Evolutionary conservation across 2,888 invertebrate genomes (phyloP).

Genomic region (Oeneis ivallda): DNA sequence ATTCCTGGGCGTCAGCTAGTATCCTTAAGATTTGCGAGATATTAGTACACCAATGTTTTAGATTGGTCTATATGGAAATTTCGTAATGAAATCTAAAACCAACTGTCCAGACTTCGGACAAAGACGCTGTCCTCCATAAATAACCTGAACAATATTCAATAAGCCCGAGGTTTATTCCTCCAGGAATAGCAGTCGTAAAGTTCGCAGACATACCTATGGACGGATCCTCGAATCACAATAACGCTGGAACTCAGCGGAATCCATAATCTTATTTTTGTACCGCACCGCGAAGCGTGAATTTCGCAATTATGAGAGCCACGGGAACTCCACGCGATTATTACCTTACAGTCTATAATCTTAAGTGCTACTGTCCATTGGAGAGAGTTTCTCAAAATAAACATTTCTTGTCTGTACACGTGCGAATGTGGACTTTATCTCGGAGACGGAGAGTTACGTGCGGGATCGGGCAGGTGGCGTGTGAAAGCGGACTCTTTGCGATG

Average conservation of each 20-base stretch:
- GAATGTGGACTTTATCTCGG: slow-evolving; percentile 78
- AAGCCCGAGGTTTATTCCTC: slow-evolving; percentile 76
- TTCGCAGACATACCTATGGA: slow-evolving; percentile 78
- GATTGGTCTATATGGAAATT: too few relatives aligned
- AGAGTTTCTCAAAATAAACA: slow-evolving; percentile 76
- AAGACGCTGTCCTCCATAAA: slow-evolving; percentile 76
- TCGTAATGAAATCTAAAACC: slow-evolving; percentile 36
- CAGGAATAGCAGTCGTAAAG: slow-evolving; percentile 79
- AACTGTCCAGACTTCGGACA: slow-evolving; percentile 54
- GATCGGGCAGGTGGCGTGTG: slow-evolving; percentile 61
- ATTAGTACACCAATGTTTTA: not conserved
- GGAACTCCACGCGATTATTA: slow-evolving; percentile 54
- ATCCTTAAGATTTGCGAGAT: not conserved
- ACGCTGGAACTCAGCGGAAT: slow-evolving; percentile 79
- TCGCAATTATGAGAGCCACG: slow-evolving; percentile 74
- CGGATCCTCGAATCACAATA: slow-evolving; percentile 82
- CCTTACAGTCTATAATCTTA: slow-evolving; percentile 52
- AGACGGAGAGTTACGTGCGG: slow-evolving; percentile 63
- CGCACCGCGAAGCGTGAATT: slow-evolving; percentile 81
- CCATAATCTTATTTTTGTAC: slow-evolving; percentile 83
- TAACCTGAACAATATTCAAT: slow-evolving; percentile 79
- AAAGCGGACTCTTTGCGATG: slow-evolving; percentile 71
- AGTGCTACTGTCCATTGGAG: slow-evolving; percentile 56
- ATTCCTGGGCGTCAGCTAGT: too few relatives aligned
- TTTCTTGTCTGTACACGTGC: slow-evolving; percentile 77